Evolutionary conservation across 2,797 vertebrate genomes (phyloP).

Genomic region (Babyrousa celebensis): DNA sequence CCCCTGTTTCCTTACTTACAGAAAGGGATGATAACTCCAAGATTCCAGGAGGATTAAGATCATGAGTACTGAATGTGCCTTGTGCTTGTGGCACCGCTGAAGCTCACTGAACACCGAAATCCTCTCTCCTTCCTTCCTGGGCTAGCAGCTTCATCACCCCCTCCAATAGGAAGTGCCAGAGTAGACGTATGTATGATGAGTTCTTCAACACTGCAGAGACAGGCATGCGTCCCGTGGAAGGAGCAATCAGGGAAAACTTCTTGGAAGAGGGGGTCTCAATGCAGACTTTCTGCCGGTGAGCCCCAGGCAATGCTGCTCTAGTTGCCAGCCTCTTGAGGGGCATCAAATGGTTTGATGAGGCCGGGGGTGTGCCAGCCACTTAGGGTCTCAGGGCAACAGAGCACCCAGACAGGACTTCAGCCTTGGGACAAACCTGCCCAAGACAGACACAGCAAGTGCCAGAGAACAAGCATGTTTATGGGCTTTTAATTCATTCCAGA

Average conservation of each 20-base stretch:
- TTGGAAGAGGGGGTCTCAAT: background rate
- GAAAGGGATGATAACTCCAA: background rate
- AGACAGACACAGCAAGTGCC: background rate
- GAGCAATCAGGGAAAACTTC: background rate
- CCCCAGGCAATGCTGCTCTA: background rate
- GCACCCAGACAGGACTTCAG: background rate
- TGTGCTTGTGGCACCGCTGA: background rate
- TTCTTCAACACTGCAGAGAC: background rate
- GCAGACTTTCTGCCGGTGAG: background rate
- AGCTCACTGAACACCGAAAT: background rate
- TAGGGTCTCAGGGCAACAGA: background rate
- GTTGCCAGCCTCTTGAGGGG: background rate
- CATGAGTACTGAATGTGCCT: background rate
- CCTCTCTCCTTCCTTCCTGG: background rate
- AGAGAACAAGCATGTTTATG: background rate
- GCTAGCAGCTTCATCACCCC: too few relatives aligned
- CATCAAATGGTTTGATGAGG: background rate
- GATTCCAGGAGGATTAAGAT: background rate
- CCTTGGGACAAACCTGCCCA: background rate
- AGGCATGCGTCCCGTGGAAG: background rate
- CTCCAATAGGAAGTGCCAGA: background rate
- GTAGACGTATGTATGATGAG: background rate
- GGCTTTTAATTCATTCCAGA: background rate
- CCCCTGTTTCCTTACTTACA: background rate
- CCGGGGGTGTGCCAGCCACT: background rate